Evolutionary conservation across 2,113 vertebrate species (phyloP).

Genomic region (Catharus bicknelli): DNA sequence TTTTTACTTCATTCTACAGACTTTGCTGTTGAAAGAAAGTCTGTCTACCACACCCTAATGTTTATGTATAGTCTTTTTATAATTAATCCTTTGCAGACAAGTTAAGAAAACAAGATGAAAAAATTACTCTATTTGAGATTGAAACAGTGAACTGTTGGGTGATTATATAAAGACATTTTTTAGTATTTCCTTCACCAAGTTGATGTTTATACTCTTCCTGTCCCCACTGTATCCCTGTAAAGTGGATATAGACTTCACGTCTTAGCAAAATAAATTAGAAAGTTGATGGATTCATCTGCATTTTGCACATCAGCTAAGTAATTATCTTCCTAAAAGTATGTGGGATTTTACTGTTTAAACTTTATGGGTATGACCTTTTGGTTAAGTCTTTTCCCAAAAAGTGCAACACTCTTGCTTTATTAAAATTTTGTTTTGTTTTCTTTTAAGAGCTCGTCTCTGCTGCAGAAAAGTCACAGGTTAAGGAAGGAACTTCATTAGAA

Average conservation of each 20-base stretch:
- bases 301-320: neutral
- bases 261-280: neutral
- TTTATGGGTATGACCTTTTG: neutral
- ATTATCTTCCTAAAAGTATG: neutral
- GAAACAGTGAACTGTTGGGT: neutral
- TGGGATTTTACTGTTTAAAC: neutral
- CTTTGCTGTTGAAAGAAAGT: neutral
- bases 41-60: neutral
- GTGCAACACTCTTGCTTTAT: neutral
- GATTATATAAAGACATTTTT: neutral
- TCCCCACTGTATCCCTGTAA: neutral
- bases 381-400: neutral
- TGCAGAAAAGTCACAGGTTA: slow-evolving; percentile 69
- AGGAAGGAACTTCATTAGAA: slow-evolving; percentile 66
- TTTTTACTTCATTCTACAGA: neutral
- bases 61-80: neutral
- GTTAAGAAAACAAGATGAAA: neutral
- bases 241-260: neutral
- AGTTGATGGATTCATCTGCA: neutral
- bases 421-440: neutral
- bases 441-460: slow-evolving; percentile 82
- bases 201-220: neutral
- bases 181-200: neutral
- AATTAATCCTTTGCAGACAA: neutral
- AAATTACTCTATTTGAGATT: neutral